These are phyloP conservation scores for Synanthedon formicaeformis DNA, from an alignment of 2,888 invertebrate species.

Conservation along the genomic window DNA sequence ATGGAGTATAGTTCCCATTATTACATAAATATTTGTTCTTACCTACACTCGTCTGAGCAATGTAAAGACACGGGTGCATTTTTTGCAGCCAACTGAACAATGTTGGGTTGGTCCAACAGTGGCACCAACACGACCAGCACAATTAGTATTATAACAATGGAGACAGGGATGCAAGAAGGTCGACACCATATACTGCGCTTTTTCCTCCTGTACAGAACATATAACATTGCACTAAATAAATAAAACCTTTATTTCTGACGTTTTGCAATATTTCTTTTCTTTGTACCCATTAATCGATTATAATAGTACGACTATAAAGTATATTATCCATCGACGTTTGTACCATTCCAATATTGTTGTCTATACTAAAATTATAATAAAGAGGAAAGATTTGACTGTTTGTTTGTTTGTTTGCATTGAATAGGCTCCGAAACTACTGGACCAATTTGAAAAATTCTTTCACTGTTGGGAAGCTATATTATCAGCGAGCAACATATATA, in stretches of 20 bases:
- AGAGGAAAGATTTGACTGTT: too few species aligned
- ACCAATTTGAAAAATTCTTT: too few species aligned
- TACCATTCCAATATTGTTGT: too few species aligned
- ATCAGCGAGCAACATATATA: too few species aligned
- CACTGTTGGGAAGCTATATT: too few species aligned
- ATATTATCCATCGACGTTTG: too few species aligned
- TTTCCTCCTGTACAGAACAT: slow-evolving; percentile 37
- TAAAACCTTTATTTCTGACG: neutral
- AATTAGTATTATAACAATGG: slow-evolving; percentile 82
- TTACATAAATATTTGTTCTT: slow-evolving; percentile 15
- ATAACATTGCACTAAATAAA: neutral
- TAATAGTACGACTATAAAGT: too few species aligned
- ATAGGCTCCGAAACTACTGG: too few species aligned
- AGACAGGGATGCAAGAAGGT: slow-evolving; percentile 87
- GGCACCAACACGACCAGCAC: slow-evolving; percentile 83
- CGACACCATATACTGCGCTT: slow-evolving; percentile 77
- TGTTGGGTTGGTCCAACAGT: slow-evolving; percentile 77
- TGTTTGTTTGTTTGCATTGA: too few species aligned
- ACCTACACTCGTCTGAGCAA: slow-evolving; percentile 77
- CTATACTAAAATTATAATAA: too few species aligned
- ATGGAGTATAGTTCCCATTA: too few species aligned
- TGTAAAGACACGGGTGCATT: slow-evolving; percentile 43
- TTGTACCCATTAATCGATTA: too few species aligned
- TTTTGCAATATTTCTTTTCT: neutral
- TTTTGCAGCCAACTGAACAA: slow-evolving; percentile 39